Evolutionary conservation across 1,140 invertebrate genomes (phyloP), one percentile per base, ranked within the genome.

Genomic region (Dendroctonus valens): DNA sequence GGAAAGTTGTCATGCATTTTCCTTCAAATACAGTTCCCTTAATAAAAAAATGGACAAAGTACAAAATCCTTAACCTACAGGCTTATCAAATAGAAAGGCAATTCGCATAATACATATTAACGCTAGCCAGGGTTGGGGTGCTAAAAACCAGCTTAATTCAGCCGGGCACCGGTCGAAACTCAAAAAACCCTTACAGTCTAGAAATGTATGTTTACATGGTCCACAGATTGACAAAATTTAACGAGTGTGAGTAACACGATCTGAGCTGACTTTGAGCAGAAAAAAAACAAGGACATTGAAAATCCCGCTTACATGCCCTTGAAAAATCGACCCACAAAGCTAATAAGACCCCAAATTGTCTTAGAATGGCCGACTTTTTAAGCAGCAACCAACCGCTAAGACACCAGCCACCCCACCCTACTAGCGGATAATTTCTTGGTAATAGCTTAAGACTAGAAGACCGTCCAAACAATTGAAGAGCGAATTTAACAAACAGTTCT

Each of bases 361-460:
- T 77, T 77, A 70, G 72, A 75, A 72, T 74, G 75, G 74, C 73
- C 75, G 69, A 77, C 73, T 76, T 76, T 75, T 71, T 69, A 73
- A 69, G 41, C 37, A 70, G 41, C 14, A 37, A 7, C n/a, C 41
- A 44, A 7, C 4, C 7, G 6, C n/a, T 52, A 44, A 41, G 53
- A 53, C 6, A 5, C 39, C 7, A 26, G 26, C 26, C 41, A 38
- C 61, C 61, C 61, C 37, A 63, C 61, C 50, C 61, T 63, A 54
- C 61, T 53, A 40, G 48, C 59, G 11, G 52, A 52, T 26, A 55
- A 26, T 1, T 26, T 26, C 8, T 46, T 46, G 42, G 42, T 46
- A 46, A 46, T 11, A 46, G 42, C 12, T 46, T 46, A 11, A 46
- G 12, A 46, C 8, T 46, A 11, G 42, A 9, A 11, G 26, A 3